A percentile compares a stretch with the other conserved stretches of the same genome.
phyloP scores from a whole-genome alignment of 1,140 invertebrate genomes.

The Brachionus sp. region DNA sequence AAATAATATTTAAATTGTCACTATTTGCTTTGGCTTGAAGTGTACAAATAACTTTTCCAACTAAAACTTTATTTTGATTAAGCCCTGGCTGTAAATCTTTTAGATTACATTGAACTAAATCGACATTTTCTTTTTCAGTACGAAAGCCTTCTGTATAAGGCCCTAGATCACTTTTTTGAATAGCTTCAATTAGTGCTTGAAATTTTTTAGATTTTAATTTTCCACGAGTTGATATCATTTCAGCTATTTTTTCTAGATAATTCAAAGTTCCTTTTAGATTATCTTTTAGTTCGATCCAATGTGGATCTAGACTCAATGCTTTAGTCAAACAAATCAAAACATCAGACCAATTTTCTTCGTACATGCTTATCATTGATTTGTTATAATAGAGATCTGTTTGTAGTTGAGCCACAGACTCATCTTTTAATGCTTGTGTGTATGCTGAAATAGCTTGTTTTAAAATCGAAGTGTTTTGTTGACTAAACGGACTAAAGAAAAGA shows the following conservation, averaged over 20 bases:
- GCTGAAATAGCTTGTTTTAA: slow-evolving; percentile 74
- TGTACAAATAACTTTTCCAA: slow-evolving; percentile 76
- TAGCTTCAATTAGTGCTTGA: slow-evolving; percentile 49
- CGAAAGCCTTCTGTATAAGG: slow-evolving; percentile 65
- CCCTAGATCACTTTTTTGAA: slow-evolving; percentile 60
- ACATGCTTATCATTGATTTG: slow-evolving; percentile 70
- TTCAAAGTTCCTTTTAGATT: slow-evolving; percentile 66
- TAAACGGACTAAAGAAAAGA: slow-evolving; percentile 68
- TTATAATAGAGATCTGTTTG: slow-evolving; percentile 81
- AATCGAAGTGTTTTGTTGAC: slow-evolving; percentile 70
- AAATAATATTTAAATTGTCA: slow-evolving; percentile 65
- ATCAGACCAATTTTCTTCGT: slow-evolving; percentile 70
- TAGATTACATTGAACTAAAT: slow-evolving; percentile 61
- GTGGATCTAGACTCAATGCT: slow-evolving; percentile 69
- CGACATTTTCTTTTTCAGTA: slow-evolving; percentile 62
- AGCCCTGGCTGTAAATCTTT: slow-evolving; percentile 63
- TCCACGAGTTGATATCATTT: slow-evolving; percentile 67
- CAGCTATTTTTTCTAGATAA: slow-evolving; percentile 68
- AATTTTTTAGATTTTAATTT: slow-evolving; percentile 67
- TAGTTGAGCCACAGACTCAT: slow-evolving; percentile 69
- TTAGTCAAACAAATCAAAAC: slow-evolving; percentile 69
- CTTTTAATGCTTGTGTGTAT: slow-evolving; percentile 75
- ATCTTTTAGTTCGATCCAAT: slow-evolving; percentile 67
- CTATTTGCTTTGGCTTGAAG: slow-evolving; percentile 72
- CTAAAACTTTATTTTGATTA: slow-evolving; percentile 68